Conservation (phyloP, 2,888 invertebrate species). For the Ophioninae sp. region DNA sequence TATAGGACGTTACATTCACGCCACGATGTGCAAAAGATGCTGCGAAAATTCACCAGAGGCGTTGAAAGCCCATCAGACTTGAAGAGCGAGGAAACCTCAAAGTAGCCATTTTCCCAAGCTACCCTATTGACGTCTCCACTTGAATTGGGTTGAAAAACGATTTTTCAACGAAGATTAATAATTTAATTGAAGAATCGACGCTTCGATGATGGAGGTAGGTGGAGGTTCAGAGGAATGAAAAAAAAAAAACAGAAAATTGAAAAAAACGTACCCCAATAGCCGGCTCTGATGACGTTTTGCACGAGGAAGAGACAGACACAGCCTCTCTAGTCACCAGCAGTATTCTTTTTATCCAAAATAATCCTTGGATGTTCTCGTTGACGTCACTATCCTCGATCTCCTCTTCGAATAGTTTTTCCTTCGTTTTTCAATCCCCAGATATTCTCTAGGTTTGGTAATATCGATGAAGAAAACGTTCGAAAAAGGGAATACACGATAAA, state of each 20-base stretch:
- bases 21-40: conserved; percentile 17
- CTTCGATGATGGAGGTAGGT: too few species aligned
- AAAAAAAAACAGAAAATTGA: neutral
- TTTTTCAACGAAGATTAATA: too few species aligned
- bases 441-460: neutral
- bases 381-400: conserved; percentile 20
- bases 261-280: conserved; percentile 56
- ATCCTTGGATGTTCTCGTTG: conserved; percentile 36
- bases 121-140: too few species aligned
- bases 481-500: too few species aligned
- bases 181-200: too few species aligned
- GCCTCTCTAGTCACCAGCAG: conserved; percentile 30
- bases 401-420: neutral
- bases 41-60: conserved; percentile 3
- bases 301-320: conserved; percentile 41
- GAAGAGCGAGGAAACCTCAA: neutral
- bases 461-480: too few species aligned
- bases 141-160: too few species aligned
- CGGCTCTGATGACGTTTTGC: conserved; percentile 54
- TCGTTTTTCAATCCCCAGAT: neutral
- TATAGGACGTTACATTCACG: conserved; percentile 34
- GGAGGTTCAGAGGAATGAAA: neutral
- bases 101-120: neutral
- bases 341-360: conserved; percentile 58
- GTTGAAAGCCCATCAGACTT: neutral